Evolutionary conservation across 2,888 invertebrate genomes (phyloP), one percentile per base, ranked within the genome.

Genomic region (Caenorhabditis sulstoni): DNA sequence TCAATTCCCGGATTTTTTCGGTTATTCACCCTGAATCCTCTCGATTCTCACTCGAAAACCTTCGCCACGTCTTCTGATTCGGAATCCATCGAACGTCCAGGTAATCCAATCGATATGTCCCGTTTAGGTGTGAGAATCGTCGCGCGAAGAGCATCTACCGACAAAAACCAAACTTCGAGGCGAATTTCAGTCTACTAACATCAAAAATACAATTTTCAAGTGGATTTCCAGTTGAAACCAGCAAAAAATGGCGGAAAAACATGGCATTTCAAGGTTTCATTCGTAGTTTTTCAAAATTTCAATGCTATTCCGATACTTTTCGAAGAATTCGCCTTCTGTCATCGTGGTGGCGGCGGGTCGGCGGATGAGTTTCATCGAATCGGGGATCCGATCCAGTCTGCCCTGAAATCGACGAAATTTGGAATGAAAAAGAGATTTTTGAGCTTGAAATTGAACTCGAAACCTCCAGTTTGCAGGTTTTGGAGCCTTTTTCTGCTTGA

Each of bases 301-400:
- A 64, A 71, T 71, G n/a, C 64, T 64, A 35, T 57, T 22, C 4
- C 47, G 7, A 57, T 62, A 64, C 29, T 64, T 64, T 18, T 57
- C 16, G 18, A 71, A 71, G 23, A 71, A 71, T 14, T 71, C 71
- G 11, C 14, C 45, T 50, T 71, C 71, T 0, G 71, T 50, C 57
- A 71, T 45, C 16, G n/a, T 50, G 14, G n/a, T 20, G 18, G 29
- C 2, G 4, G 71, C 49, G 0, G 49, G 16, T 3, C 71, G 55
- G n/a, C 29, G 62, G 23, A 71, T 71, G n/a, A 55, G 55, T 14
- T 64, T 71, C 29, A 55, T 53, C 9, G 37, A 35, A 16, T 74
- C 59, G 11, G 3, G 8, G 8, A 47, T 29, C 7, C 12, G 44
- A 12, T 64, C 58, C 4, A 73, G 41, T 65, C 64, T 73, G 3